phyloP scores from a whole-genome alignment of 1,140 invertebrate species.

The Himalopsyche phryganea region DNA sequence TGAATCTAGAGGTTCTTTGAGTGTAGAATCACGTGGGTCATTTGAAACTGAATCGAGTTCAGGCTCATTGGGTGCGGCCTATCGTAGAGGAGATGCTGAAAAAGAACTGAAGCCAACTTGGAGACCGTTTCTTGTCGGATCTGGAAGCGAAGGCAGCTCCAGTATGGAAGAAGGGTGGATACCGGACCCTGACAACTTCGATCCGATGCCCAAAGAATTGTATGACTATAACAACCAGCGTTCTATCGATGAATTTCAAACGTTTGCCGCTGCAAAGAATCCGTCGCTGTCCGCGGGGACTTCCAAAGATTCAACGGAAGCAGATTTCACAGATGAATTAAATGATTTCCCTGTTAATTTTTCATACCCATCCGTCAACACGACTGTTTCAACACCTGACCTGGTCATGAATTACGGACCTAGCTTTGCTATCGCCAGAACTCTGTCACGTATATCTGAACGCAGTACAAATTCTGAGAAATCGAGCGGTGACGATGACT shows the following conservation, averaged over 20 bases:
- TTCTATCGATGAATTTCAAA: slow-evolving; percentile 50
- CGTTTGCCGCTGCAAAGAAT: slow-evolving; percentile 50
- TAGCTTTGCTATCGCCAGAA: slow-evolving; percentile 68
- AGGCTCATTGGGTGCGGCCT: slow-evolving; percentile 64
- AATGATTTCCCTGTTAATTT: slow-evolving; percentile 70
- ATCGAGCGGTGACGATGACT: slow-evolving; percentile 75
- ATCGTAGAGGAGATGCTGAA: slow-evolving; percentile 56
- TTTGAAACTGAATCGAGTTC: slow-evolving; percentile 71
- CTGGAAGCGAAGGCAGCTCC: slow-evolving; percentile 66
- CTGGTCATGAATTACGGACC: slow-evolving; percentile 66
- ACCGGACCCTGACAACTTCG: slow-evolving; percentile 67
- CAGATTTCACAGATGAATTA: slow-evolving; percentile 69
- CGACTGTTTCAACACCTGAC: slow-evolving; percentile 55
- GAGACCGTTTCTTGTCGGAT: slow-evolving; percentile 76
- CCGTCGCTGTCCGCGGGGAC: slow-evolving; percentile 56
- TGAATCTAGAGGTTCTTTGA: slow-evolving; percentile 57
- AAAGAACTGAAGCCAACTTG: slow-evolving; percentile 72
- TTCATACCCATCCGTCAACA: slow-evolving; percentile 59
- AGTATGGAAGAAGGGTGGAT: slow-evolving; percentile 79
- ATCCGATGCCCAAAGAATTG: slow-evolving; percentile 50
- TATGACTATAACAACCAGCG: slow-evolving; percentile 50
- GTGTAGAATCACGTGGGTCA: slow-evolving; percentile 63
- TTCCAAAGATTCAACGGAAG: slow-evolving; percentile 59
- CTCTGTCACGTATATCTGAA: slow-evolving; percentile 81
- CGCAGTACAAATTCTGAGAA: slow-evolving; percentile 79